Percentiles rank a stretch among this genome's conserved stretches.
Evolutionary conservation across 1,140 invertebrate genomes (phyloP).

Genomic region (Heliconius hermathena): DNA sequence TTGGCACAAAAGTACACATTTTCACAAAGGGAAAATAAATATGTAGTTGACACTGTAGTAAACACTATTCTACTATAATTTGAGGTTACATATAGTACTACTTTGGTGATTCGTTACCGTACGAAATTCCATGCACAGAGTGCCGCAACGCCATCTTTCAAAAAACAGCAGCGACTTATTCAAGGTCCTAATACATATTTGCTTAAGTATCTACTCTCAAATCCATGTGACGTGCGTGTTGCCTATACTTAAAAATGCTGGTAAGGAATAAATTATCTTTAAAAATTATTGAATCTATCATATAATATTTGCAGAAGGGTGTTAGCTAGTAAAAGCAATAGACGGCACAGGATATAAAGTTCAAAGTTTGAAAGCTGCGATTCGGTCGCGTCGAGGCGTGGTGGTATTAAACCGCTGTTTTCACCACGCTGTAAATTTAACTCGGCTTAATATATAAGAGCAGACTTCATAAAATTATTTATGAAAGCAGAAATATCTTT

Average conservation of each 20-base stretch:
- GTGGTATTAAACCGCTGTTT: neutral
- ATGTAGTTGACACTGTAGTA: no score
- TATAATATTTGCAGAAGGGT: neutral
- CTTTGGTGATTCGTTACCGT: no score
- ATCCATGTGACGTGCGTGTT: no score
- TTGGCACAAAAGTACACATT: no score
- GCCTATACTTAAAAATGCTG: neutral
- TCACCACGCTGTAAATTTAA: neutral
- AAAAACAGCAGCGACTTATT: no score
- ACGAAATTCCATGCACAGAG: no score
- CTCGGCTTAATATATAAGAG: neutral
- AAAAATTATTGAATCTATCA: neutral
- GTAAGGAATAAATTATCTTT: neutral
- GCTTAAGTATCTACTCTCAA: no score
- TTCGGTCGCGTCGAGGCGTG: slow-evolving; percentile 5
- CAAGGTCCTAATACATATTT: no score
- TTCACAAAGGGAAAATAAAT: no score
- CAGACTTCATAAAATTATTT: neutral
- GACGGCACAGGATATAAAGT: neutral
- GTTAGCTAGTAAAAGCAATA: neutral
- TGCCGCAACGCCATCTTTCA: no score
- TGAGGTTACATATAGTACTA: no score
- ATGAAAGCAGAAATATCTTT: neutral
- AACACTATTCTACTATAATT: no score
- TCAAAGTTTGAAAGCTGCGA: slow-evolving; percentile 4